Conservation (phyloP, 2,888 invertebrate genomes). For the Coelinius sp. region DNA sequence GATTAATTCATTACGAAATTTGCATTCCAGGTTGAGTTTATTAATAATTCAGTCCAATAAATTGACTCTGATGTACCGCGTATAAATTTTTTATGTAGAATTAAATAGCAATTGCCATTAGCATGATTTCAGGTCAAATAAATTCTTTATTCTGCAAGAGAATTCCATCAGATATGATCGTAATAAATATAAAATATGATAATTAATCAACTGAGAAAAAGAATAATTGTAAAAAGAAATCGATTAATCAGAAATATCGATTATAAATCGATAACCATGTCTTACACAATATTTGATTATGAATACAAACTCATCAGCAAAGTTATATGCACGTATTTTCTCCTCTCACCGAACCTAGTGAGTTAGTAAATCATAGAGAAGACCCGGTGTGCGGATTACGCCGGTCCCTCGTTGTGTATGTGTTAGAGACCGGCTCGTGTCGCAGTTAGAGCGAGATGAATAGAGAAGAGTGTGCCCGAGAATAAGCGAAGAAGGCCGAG, state of each 20-base stretch:
- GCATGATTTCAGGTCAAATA: no score
- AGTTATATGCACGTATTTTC: background rate
- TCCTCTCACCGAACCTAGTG: slow-evolving; percentile 8
- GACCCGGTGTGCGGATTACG: slow-evolving; percentile 45
- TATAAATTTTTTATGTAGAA: no score
- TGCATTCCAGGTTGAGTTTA: no score
- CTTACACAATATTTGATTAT: background rate
- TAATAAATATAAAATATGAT: no score
- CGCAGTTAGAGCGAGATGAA: slow-evolving; percentile 9
- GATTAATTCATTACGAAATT: no score
- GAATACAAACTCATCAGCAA: background rate
- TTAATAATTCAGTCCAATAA: no score
- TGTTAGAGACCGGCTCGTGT: background rate
- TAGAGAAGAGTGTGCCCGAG: slow-evolving; percentile 51
- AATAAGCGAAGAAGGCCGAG: slow-evolving; percentile 48
- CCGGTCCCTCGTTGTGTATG: slow-evolving; percentile 1
- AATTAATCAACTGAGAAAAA: no score
- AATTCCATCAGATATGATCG: no score
- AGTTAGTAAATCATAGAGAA: slow-evolving; percentile 60
- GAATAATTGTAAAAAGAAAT: no score
- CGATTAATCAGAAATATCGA: background rate
- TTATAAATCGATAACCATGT: background rate
- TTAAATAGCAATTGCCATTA: no score
- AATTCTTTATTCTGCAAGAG: no score
- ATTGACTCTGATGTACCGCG: no score